Base-by-base conservation (phyloP, 2,113 vertebrate species). In the Austrofundulus limnaeus region DNA sequence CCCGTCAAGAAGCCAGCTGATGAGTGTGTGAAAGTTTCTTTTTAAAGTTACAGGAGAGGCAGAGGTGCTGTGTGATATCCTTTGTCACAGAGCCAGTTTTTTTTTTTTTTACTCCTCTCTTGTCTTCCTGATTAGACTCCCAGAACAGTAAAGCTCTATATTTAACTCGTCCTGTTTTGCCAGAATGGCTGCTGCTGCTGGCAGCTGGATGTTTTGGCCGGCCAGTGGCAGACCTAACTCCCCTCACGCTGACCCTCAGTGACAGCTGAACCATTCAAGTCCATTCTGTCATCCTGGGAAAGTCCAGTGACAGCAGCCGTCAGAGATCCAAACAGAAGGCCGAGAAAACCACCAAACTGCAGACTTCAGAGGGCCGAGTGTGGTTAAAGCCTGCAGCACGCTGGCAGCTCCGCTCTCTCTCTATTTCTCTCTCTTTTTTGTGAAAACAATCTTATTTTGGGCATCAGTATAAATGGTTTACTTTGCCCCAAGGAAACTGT, bases 231-330 rank as follows among this genome's bases (percentile, higher is more conserved):
- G 77, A n/a, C 17, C 67, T 41, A 70, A 63, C 61, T 81, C 71
- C 72, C 57, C 78, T n/a, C 28, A 25, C 31, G 3, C 54, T 84
- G 85, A 89, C 80, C 85, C 72, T 46, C 15, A 43, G 69, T 74
- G 87, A 91, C 89, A 91, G 89, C 88, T 90, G 87, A 89, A 77
- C 76, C 52, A 34, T 52, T 70, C 69, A 69, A 31, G 78, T 75
- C 66, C 63, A 70, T 84, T 84, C 75, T 82, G 63, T 65, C 34
- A 61, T 65, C 66, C 77, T 76, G 81, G 81, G 82, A 90, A 87
- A 88, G 80, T 88, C 80, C 83, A 34, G 80, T 41, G 59, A 66
- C 72, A 84, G 77, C 73, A 83, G 74, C 79, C 76, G 85, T 79
- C 73, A 75, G 50, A 81, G 64, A 9, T 66, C 74, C 70, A 9